Evolutionary conservation across 2,113 vertebrate species (phyloP), one percentile per base, ranked within the genome.

Genomic region (Hystrix cristata): DNA sequence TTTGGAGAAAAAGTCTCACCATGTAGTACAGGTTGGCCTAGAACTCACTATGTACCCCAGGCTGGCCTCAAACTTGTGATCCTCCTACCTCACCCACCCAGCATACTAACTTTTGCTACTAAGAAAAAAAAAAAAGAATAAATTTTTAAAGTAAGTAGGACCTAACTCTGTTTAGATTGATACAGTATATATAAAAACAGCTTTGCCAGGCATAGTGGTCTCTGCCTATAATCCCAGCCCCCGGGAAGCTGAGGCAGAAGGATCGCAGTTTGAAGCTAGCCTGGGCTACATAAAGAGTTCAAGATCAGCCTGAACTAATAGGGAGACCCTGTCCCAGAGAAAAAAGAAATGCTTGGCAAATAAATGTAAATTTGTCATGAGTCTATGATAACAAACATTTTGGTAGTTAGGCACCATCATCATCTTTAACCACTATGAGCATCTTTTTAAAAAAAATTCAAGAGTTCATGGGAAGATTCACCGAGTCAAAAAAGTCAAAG

Each of bases 101-200:
- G 15, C 38, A 38, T 38, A 88, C 81, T 79, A 86, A 89, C 29
- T 53, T 90, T 85, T 91, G 55, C 62, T 91, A 76, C 21, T 62
- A 62, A 59, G 21, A 85, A 43, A 69, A 92, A 89, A 92, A 89
- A 85, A 91, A 92, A 91, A 92, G 60, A 92, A n/a, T 74, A 76
- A 65, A 92, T 48, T 78, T 55, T 55, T 43, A 82, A 88, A 87
- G 59, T 85, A 86, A 87, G 78, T 13, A 86, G 48, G 71, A n/a
- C 21, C 19, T 81, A 87, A 94, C 16, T 89, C 89, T 69, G 72
- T 60, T 80, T 86, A 71, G 46, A 64, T n/a, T 78, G 16, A 59
- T 79, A 76, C 1, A 81, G 27, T 51, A 43, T 38, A 74, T 67
- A 91, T 38, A 38, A 38, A 38, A 38, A 38, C 38, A 38, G 38